Evolutionary conservation across 2,113 vertebrate species (phyloP).

Genomic region (Rostratula benghalensis): DNA sequence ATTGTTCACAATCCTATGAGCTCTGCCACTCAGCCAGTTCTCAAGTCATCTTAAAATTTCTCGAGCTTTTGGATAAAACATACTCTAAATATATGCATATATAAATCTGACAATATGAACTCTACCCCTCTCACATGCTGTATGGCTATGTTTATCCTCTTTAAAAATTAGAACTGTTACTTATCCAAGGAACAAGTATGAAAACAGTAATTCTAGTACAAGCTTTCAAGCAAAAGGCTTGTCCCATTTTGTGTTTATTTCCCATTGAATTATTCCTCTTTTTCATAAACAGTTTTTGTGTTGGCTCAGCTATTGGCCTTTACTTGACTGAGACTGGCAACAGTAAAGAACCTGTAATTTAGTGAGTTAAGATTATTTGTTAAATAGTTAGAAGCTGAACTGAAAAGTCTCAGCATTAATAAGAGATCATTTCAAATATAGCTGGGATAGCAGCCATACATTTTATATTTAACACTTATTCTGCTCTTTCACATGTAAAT

Average conservation of each 20-base stretch:
- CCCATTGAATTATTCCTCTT: not conserved
- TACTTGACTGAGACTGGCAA: not conserved
- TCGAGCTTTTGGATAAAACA: not conserved
- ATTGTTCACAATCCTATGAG: too few species aligned
- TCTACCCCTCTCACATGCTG: not conserved
- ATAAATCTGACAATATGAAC: not conserved
- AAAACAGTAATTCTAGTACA: not conserved
- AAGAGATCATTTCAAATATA: not conserved
- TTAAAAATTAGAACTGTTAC: not conserved
- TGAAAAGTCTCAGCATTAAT: not conserved
- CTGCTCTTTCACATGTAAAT: not conserved
- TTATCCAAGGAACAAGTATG: not conserved
- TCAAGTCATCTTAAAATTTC: not conserved
- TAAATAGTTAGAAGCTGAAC: constrained; percentile 6
- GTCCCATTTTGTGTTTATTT: not conserved
- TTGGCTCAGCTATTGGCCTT: not conserved
- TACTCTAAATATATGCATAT: not conserved
- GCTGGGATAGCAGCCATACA: not conserved
- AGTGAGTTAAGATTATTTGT: not conserved
- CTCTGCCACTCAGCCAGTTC: too few species aligned
- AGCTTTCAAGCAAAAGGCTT: not conserved
- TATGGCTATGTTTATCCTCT: not conserved
- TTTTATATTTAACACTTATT: not conserved
- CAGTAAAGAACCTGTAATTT: not conserved
- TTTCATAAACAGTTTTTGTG: not conserved